Percentiles rank a stretch among this genome's conserved stretches.
Evolutionary conservation across 2,113 vertebrate species (phyloP).

Genomic region (Sciurus niger): DNA sequence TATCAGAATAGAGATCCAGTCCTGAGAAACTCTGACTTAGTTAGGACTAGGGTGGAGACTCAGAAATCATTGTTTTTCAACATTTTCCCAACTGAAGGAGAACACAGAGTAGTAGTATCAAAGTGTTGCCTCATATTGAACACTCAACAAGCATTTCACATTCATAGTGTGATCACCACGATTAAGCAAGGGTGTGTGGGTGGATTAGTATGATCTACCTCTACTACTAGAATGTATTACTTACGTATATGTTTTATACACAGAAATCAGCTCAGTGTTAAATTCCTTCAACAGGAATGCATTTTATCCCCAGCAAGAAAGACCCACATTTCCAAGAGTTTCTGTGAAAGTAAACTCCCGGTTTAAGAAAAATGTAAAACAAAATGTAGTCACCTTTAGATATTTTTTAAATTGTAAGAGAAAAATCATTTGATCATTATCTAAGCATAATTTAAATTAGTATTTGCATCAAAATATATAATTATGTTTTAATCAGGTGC

Average conservation of each 20-base stretch:
- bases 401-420: conserved; percentile 61
- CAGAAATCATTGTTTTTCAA: background rate
- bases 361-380: conserved; percentile 19
- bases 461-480: conserved; percentile 49
- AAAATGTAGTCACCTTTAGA: conserved; percentile 37
- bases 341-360: conserved; percentile 39
- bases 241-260: background rate
- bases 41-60: too few species aligned
- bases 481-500: conserved; percentile 55
- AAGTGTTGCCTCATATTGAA: background rate
- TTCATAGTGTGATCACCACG: background rate
- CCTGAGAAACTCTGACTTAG: background rate
- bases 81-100: background rate
- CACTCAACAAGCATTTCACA: background rate
- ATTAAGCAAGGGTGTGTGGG: background rate
- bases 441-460: conserved; percentile 44
- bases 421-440: conserved; percentile 51
- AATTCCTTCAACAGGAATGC: background rate
- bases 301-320: conserved; percentile 4
- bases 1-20: background rate
- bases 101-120: background rate
- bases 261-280: background rate
- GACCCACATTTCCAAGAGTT: conserved; percentile 14
- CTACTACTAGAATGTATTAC: background rate
- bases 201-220: background rate